Conservation (phyloP, 2,113 vertebrate species). For the Podarcis raffonei region DNA sequence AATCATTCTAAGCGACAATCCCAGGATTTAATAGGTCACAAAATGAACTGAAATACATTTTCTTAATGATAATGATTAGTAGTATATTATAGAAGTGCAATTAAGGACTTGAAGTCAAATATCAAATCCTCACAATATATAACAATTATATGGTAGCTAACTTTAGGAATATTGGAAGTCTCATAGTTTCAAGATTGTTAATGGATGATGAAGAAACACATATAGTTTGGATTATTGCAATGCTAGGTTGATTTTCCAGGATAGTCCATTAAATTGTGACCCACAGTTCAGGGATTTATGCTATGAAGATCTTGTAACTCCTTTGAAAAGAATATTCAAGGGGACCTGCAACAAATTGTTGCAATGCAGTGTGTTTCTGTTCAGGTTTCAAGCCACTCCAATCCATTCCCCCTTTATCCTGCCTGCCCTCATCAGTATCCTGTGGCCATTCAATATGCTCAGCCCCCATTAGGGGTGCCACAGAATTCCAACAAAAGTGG, state of each 20-base stretch:
- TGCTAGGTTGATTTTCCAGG: background rate
- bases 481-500: no score
- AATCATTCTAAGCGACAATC: background rate
- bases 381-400: background rate
- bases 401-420: background rate
- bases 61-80: background rate
- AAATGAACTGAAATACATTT: background rate
- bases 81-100: background rate
- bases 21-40: background rate
- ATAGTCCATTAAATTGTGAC: background rate
- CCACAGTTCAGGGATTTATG: background rate
- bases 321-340: conserved; percentile 3
- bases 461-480: background rate
- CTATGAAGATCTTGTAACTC: background rate
- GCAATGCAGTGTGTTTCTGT: background rate
- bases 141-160: background rate
- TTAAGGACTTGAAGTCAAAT: background rate
- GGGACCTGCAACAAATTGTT: background rate
- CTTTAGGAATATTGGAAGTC: background rate
- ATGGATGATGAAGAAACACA: background rate
- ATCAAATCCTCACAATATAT: background rate
- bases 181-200: background rate
- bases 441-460: background rate
- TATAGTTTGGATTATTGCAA: no score
- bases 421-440: background rate